Conservation (phyloP, 1,140 invertebrate genomes). For the Drosophila chauvacae region DNA sequence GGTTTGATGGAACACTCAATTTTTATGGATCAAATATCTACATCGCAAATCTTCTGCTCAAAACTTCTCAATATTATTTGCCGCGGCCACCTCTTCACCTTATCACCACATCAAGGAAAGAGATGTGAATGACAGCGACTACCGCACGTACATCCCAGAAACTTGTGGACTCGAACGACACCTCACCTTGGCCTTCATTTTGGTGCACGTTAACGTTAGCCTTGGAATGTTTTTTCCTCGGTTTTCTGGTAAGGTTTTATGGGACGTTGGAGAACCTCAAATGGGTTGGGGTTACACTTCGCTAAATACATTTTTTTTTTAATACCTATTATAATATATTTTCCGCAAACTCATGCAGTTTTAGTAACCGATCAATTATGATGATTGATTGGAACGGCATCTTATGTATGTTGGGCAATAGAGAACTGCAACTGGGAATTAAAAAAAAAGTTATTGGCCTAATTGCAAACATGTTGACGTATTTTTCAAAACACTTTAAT, state of each 20-base stretch:
- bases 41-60: constrained; percentile 1
- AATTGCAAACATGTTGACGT: not conserved
- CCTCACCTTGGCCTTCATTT: constrained; percentile 12
- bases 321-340: not conserved
- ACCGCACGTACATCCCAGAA: too few relatives aligned
- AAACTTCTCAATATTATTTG: constrained; percentile 1
- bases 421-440: not conserved
- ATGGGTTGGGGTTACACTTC: not conserved
- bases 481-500: not conserved
- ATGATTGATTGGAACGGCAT: not conserved
- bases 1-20: not conserved
- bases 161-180: constrained; percentile 6
- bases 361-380: not conserved
- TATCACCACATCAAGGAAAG: not conserved
- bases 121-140: constrained; percentile 11
- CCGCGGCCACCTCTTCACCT: constrained; percentile 4
- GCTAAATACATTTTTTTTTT: not conserved
- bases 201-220: constrained; percentile 10
- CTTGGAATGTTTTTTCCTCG: constrained; percentile 8
- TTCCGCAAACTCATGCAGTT: not conserved
- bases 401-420: not conserved
- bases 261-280: not conserved
- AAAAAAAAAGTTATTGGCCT: not conserved
- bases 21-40: not conserved
- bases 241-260: constrained; percentile 12